These are phyloP conservation scores for Phalangium opilio DNA, from an alignment of 2,888 invertebrate genomes.

Conservation along the genomic window DNA sequence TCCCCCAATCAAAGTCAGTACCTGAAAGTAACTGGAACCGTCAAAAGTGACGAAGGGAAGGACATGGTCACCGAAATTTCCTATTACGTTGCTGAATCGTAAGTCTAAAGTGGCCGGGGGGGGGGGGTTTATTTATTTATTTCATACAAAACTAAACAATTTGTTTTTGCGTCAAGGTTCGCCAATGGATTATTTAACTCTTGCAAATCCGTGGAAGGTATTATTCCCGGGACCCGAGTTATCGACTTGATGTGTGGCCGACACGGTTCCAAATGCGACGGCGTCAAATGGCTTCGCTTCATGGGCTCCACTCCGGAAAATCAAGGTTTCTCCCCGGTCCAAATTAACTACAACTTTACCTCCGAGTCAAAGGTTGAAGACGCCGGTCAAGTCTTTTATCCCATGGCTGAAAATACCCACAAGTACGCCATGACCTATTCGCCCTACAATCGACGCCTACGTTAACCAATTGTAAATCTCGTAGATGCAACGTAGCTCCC, in stretches of 20 bases:
- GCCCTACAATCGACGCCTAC: too few relatives aligned
- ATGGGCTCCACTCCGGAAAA: conserved; percentile 16
- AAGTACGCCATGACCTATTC: too few relatives aligned
- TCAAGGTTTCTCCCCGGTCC: conserved; percentile 17
- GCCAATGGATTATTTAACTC: conserved; percentile 14
- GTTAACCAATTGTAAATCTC: too few relatives aligned
- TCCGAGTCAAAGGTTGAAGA: not conserved
- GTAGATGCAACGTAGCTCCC: too few relatives aligned
- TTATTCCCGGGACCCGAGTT: conserved; percentile 15
- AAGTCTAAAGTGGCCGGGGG: too few relatives aligned
- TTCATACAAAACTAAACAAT: too few relatives aligned
- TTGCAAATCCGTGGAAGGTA: conserved; percentile 16
- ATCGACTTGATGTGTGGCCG: conserved; percentile 18
- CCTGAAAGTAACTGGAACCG: conserved; percentile 9
- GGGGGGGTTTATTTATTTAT: too few relatives aligned
- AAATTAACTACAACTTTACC: conserved; percentile 8
- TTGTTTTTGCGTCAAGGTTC: conserved; percentile 13
- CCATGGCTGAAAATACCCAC: not conserved
- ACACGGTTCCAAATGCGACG: conserved; percentile 14
- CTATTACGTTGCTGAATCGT: conserved; percentile 15
- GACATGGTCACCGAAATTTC: conserved; percentile 12
- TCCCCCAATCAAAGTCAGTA: conserved; percentile 16
- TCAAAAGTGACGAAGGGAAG: conserved; percentile 12
- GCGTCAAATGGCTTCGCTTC: conserved; percentile 15
- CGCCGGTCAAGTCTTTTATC: not conserved